These are phyloP conservation scores for Anorthoa munda DNA, from an alignment of 2,888 invertebrate genomes.

Conservation along the genomic window DNA sequence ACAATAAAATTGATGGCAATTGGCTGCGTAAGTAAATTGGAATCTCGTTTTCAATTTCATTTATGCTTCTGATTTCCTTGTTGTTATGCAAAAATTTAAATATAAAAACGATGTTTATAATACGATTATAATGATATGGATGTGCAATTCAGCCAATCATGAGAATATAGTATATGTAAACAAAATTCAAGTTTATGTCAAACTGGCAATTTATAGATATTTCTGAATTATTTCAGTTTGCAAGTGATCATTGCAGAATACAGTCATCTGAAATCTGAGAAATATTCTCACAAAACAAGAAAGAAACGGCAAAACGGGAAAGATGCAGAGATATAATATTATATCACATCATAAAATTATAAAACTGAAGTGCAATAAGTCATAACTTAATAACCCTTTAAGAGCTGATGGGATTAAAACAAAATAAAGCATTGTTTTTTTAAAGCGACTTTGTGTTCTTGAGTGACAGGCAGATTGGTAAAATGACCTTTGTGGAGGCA, in stretches of 20 bases:
- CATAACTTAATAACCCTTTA: slow-evolving; percentile 59
- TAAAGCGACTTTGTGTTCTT: slow-evolving; percentile 45
- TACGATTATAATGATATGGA: background rate
- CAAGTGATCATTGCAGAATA: background rate
- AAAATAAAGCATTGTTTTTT: slow-evolving; percentile 64
- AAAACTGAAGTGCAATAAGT: slow-evolving; percentile 45
- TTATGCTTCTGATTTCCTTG: slow-evolving; percentile 29
- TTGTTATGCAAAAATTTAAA: background rate
- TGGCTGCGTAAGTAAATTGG: slow-evolving; percentile 59
- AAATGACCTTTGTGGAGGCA: slow-evolving; percentile 62
- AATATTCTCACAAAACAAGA: background rate
- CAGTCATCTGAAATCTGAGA: background rate
- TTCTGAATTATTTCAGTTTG: background rate
- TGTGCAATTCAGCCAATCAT: background rate
- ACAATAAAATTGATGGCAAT: slow-evolving; percentile 61
- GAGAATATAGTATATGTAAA: background rate
- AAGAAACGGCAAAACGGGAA: background rate
- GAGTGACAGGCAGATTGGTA: slow-evolving; percentile 66
- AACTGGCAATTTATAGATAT: background rate
- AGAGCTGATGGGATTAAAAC: slow-evolving; percentile 52
- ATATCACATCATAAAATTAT: slow-evolving; percentile 9
- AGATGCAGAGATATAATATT: background rate
- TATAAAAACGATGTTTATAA: background rate
- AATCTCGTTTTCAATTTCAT: slow-evolving; percentile 34
- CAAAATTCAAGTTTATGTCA: background rate